A percentile compares a stretch with the other conserved stretches of the same genome.
phyloP scores from a whole-genome alignment of 2,113 vertebrate genomes.

The Cryptomyrus ogoouensis region DNA sequence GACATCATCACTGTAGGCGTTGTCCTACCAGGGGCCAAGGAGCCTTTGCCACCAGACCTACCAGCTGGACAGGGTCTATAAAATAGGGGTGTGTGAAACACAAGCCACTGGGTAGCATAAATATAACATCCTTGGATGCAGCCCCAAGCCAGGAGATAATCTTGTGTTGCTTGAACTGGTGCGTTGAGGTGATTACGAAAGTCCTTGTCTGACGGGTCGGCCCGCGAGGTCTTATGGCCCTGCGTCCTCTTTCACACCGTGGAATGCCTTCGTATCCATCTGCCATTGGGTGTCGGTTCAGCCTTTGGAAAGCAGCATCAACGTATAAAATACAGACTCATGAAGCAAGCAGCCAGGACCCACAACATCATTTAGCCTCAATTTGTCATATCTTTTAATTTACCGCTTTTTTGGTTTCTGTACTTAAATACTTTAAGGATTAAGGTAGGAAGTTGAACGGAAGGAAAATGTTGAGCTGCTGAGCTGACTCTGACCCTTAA shows the following conservation, averaged over 20 bases:
- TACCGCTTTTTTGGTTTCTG: background rate
- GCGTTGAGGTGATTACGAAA: background rate
- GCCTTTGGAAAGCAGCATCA: background rate
- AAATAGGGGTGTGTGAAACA: background rate
- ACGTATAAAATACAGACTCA: background rate
- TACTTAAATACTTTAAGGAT: background rate
- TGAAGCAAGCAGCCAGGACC: background rate
- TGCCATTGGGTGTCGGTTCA: background rate
- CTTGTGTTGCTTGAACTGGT: background rate
- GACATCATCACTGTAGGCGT: background rate
- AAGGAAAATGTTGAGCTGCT: slow-evolving; percentile 10
- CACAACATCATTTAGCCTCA: background rate
- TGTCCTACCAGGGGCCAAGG: background rate
- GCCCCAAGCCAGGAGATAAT: background rate
- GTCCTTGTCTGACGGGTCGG: background rate
- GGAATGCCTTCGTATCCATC: background rate
- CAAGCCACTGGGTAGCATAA: background rate
- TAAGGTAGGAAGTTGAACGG: slow-evolving; percentile 17
- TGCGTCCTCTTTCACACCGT: background rate
- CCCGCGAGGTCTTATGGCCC: too few species aligned
- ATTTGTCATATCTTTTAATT: background rate
- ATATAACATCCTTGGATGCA: background rate
- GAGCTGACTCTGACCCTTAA: slow-evolving; percentile 30
- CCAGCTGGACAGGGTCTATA: background rate
- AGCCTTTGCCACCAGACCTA: background rate